These are phyloP conservation scores for Ceratina japonica DNA, from an alignment of 1,140 invertebrate species.

Conservation along the genomic window DNA sequence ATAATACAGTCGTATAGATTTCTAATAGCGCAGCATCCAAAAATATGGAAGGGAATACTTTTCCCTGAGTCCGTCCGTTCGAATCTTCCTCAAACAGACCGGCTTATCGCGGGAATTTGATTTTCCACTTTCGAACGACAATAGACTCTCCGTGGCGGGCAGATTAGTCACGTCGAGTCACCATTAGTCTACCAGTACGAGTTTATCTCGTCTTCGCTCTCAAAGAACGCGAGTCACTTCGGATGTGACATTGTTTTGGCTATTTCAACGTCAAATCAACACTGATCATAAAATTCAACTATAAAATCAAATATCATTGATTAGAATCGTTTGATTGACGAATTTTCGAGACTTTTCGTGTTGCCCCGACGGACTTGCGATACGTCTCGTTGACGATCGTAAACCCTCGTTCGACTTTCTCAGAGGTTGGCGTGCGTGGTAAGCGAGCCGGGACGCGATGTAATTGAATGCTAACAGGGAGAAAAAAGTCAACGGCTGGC, in stretches of 20 bases:
- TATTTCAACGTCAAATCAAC: background rate
- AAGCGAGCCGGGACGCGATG: no score
- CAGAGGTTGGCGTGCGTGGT: no score
- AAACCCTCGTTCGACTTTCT: background rate
- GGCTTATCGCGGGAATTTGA: slow-evolving; percentile 26
- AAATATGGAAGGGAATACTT: background rate
- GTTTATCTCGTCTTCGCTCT: background rate
- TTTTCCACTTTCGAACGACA: slow-evolving; percentile 10
- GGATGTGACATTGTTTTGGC: slow-evolving; percentile 11
- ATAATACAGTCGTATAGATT: background rate
- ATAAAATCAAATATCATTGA: no score
- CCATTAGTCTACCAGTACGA: slow-evolving; percentile 24
- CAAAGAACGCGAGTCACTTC: slow-evolving; percentile 1
- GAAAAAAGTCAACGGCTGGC: background rate
- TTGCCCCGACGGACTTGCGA: no score
- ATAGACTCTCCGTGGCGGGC: background rate
- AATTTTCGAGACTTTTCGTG: no score
- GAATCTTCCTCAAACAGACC: slow-evolving; percentile 26
- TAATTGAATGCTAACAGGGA: slow-evolving; percentile 16
- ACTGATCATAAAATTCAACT: no score
- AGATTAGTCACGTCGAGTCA: slow-evolving; percentile 19
- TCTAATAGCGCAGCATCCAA: background rate
- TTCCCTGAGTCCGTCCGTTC: background rate
- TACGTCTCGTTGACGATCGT: background rate
- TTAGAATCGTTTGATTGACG: no score